Evolutionary conservation across 2,113 vertebrate genomes (phyloP).

Genomic region (Crocuta crocuta): DNA sequence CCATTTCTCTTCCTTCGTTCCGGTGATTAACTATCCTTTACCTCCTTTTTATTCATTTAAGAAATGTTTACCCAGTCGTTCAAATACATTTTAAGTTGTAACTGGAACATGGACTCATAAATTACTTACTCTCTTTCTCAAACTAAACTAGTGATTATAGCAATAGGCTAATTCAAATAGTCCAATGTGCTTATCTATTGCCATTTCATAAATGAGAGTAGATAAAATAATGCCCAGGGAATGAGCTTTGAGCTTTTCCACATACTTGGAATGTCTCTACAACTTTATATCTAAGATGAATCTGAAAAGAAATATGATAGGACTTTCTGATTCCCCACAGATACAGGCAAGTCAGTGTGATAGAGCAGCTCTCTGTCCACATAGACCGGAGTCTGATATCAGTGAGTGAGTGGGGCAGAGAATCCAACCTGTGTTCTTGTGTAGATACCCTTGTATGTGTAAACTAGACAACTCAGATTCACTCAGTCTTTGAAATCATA

Average conservation of each 20-base stretch:
- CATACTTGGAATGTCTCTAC: not conserved
- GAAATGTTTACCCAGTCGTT: conserved; percentile 62
- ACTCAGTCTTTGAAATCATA: not conserved
- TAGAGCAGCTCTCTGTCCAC: not conserved
- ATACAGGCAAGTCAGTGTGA: not conserved
- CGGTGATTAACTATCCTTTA: conserved; percentile 49
- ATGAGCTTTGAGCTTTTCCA: not conserved
- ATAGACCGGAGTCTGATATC: not conserved
- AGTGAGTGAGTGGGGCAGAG: not conserved
- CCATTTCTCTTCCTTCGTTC: conserved; percentile 23
- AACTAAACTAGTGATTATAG: not conserved
- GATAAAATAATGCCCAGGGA: not conserved
- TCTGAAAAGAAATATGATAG: not conserved
- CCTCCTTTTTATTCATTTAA: conserved; percentile 46
- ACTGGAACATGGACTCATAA: not conserved
- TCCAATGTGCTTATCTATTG: not conserved
- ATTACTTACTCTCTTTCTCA: not conserved
- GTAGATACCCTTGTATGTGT: too few relatives aligned
- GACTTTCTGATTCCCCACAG: not conserved
- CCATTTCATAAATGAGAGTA: not conserved
- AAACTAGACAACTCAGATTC: not conserved
- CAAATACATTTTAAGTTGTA: conserved; percentile 48
- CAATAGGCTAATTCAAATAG: not conserved
- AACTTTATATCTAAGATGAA: not conserved
- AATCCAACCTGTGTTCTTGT: not conserved